Evolutionary conservation across 2,113 vertebrate species (phyloP).

Genomic region (Scartelaos histophorus): DNA sequence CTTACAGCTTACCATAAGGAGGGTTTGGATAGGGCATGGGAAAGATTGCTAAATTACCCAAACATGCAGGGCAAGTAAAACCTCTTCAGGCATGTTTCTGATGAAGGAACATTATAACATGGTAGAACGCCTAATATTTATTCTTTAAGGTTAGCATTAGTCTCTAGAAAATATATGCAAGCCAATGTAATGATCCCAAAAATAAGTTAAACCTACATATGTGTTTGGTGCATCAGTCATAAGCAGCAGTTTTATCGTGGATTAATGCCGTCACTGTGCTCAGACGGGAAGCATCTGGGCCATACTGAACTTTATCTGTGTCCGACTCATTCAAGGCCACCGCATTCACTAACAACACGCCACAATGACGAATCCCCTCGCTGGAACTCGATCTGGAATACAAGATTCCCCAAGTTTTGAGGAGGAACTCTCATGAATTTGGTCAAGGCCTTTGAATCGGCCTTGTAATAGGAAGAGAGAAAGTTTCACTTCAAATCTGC

Average conservation of each 20-base stretch:
- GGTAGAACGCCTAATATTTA: no score
- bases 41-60: no score
- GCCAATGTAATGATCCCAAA: no score
- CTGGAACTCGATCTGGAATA: background rate
- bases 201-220: conserved; percentile 10
- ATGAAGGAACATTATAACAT: no score
- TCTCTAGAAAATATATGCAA: no score
- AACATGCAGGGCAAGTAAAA: no score
- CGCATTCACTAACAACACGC: background rate
- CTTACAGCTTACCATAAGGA: no score
- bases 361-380: background rate
- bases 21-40: no score
- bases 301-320: conserved; percentile 4
- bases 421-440: background rate
- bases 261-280: background rate
- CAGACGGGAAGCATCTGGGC: conserved; percentile 2
- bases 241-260: background rate
- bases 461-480: background rate
- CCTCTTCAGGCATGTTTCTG: no score
- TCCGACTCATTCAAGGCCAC: background rate
- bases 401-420: background rate
- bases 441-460: background rate
- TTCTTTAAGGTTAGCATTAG: no score
- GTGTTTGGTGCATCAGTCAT: background rate
- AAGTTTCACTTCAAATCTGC: background rate